Percentiles rank a stretch among this genome's conserved stretches.
Conservation (phyloP, 2,797 vertebrate species). For the Rhinogobio ventralis region DNA sequence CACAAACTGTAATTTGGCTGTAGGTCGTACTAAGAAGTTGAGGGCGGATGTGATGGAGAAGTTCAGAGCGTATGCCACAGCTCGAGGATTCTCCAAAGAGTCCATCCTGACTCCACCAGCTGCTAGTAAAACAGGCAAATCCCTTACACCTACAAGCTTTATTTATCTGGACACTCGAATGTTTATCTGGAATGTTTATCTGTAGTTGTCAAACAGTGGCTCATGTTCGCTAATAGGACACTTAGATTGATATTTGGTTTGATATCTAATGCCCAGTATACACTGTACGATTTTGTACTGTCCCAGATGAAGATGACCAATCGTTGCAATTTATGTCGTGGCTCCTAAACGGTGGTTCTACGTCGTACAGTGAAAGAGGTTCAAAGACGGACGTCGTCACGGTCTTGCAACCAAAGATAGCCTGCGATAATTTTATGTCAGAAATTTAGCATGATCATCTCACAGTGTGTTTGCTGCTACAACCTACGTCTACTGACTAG, state of each 20-base stretch:
- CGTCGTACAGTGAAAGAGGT: no score
- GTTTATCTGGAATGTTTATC: no score
- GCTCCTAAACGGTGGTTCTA: no score
- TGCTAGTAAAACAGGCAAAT: conserved; percentile 64
- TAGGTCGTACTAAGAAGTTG: conserved; percentile 73
- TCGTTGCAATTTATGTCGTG: no score
- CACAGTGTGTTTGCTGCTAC: no score
- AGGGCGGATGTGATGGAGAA: conserved; percentile 68
- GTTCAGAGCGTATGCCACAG: conserved; percentile 73
- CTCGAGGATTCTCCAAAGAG: conserved; percentile 72
- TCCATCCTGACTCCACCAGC: conserved; percentile 75
- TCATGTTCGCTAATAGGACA: neutral
- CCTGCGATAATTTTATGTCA: no score
- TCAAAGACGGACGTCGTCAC: no score
- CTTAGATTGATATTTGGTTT: neutral
- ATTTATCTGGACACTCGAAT: neutral
- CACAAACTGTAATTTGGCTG: neutral
- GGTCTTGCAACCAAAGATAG: no score
- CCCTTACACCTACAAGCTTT: neutral
- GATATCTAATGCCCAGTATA: neutral
- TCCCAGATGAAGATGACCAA: no score
- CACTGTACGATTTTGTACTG: no score
- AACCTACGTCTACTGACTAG: no score
- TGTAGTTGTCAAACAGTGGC: neutral
- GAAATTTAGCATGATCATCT: no score